Percentiles rank a stretch among this genome's conserved stretches.
These are phyloP conservation scores for Thryonomys swinderianus DNA, from an alignment of 2,113 vertebrate species.

Conservation along the genomic window DNA sequence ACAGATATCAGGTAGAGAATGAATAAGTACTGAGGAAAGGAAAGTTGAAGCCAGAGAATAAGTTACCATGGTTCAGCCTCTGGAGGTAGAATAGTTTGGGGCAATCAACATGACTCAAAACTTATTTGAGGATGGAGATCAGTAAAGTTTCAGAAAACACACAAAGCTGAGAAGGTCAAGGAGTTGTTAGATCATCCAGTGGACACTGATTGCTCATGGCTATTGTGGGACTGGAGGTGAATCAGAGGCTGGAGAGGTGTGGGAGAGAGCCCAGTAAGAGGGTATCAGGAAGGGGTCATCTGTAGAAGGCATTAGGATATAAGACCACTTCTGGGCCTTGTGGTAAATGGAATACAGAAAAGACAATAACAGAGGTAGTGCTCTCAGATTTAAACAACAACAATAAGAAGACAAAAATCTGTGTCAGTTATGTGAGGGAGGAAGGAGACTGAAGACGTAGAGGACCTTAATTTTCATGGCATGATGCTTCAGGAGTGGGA, in stretches of 20 bases:
- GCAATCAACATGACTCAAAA: neutral
- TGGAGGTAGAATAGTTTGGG: neutral
- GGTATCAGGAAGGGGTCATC: neutral
- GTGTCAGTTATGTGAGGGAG: neutral
- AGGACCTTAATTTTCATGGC: neutral
- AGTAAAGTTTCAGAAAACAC: neutral
- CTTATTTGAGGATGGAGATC: neutral
- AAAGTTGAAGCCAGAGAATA: neutral
- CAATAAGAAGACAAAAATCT: neutral
- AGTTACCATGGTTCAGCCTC: neutral
- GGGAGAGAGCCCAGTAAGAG: neutral
- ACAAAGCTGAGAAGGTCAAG: constrained; percentile 6
- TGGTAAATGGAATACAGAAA: neutral
- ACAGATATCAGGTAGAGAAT: neutral
- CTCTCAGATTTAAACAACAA: too few species aligned
- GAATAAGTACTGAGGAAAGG: neutral
- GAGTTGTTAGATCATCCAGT: neutral
- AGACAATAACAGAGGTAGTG: neutral
- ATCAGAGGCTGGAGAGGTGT: neutral
- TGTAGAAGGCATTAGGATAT: neutral
- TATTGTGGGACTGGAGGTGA: neutral
- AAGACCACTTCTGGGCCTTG: neutral
- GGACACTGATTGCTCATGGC: neutral
- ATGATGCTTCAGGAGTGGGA: neutral
- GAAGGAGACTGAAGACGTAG: neutral